Evolutionary conservation across 2,888 invertebrate genomes (phyloP).

Genomic region (Amphipyra berbera): DNA sequence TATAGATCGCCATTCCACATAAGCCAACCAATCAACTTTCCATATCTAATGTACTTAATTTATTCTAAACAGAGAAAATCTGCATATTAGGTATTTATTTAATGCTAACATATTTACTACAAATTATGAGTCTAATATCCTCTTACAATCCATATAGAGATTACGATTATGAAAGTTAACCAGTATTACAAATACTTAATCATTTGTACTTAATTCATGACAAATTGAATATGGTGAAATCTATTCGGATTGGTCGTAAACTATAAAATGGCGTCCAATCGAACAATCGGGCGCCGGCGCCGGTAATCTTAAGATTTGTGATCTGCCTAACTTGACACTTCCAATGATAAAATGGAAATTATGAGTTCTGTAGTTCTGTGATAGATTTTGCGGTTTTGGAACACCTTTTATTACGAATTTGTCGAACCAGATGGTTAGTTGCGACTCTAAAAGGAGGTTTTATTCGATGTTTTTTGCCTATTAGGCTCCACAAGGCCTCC

Average conservation of each 20-base stretch:
- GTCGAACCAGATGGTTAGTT: slow-evolving; percentile 37
- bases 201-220: slow-evolving; percentile 44
- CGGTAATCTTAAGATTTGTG: slow-evolving; percentile 61
- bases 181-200: slow-evolving; percentile 35
- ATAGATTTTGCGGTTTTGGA: slow-evolving; percentile 10
- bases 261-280: slow-evolving; percentile 28
- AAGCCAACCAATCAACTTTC: slow-evolving; percentile 7
- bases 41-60: slow-evolving; percentile 8
- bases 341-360: slow-evolving; percentile 31
- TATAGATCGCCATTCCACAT: background rate
- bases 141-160: slow-evolving; percentile 40
- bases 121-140: slow-evolving; percentile 35
- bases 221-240: slow-evolving; percentile 50
- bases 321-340: slow-evolving; percentile 36
- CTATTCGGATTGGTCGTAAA: slow-evolving; percentile 34
- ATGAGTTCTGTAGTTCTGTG: slow-evolving; percentile 19
- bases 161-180: slow-evolving; percentile 41
- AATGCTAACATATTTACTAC: slow-evolving; percentile 23
- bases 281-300: slow-evolving; percentile 54
- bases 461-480: slow-evolving; percentile 44
- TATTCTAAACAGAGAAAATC: slow-evolving; percentile 14
- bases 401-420: slow-evolving; percentile 43
- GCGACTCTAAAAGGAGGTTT: slow-evolving; percentile 28
- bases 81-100: slow-evolving; percentile 10
- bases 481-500: slow-evolving; percentile 40